Evolutionary conservation across 2,113 vertebrate genomes (phyloP).

Genomic region (Buteo buteo): DNA sequence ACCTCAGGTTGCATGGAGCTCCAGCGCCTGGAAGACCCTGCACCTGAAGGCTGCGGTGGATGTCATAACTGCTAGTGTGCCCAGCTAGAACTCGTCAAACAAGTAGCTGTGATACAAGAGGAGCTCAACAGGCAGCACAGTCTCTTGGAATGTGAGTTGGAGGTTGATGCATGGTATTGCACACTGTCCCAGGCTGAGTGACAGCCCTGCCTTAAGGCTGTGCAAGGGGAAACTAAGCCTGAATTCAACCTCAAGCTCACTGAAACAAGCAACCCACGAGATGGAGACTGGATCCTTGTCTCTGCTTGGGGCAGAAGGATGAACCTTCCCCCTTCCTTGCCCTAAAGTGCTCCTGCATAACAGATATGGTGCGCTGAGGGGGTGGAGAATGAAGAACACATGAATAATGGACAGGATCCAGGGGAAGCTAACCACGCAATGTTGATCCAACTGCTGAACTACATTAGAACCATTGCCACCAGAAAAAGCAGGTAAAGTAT

Average conservation of each 20-base stretch:
- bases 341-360: background rate
- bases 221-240: background rate
- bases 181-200: background rate
- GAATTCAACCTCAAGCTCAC: background rate
- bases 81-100: no score
- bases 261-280: background rate
- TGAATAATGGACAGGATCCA: background rate
- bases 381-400: background rate
- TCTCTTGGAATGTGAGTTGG: background rate
- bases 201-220: background rate
- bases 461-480: background rate
- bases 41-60: background rate
- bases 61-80: background rate
- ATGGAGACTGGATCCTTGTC: background rate
- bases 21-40: background rate
- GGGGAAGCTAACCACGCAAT: background rate
- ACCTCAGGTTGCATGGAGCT: background rate
- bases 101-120: background rate
- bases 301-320: background rate
- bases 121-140: accelerated
- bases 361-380: background rate
- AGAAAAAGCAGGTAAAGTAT: background rate
- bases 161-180: accelerated
- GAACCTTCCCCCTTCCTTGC: background rate
- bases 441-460: background rate